A percentile compares a stretch with the other conserved stretches of the same genome.
These are phyloP conservation scores for Apamea crenata DNA, from an alignment of 2,888 invertebrate genomes.

Conservation along the genomic window DNA sequence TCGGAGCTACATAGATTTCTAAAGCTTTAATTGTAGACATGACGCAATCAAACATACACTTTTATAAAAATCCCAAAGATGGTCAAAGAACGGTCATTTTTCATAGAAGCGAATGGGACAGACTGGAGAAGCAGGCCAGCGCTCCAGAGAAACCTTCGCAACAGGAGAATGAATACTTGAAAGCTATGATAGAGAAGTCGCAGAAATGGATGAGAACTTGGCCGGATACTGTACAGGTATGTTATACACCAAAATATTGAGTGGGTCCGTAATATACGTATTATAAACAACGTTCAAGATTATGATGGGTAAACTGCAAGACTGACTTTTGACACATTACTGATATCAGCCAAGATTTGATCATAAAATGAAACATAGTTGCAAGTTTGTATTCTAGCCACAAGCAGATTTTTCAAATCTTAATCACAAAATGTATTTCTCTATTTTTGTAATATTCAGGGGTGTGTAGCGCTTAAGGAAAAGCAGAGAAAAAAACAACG, in stretches of 20 bases:
- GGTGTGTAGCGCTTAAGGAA: constrained; percentile 65
- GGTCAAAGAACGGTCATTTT: constrained; percentile 66
- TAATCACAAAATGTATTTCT: neutral
- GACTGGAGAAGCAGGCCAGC: constrained; percentile 70
- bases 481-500: constrained; percentile 68
- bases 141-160: constrained; percentile 46
- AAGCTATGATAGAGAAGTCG: constrained; percentile 74
- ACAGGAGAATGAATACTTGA: constrained; percentile 69
- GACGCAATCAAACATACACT: constrained; percentile 45
- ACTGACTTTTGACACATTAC: too few relatives aligned
- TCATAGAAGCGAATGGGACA: constrained; percentile 77
- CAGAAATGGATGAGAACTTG: constrained; percentile 77
- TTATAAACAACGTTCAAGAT: too few relatives aligned
- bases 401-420: neutral
- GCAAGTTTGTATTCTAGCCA: too few relatives aligned
- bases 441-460: constrained; percentile 63
- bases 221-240: constrained; percentile 78
- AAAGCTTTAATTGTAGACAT: constrained; percentile 10
- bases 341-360: neutral
- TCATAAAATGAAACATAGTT: neutral
- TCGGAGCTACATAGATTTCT: constrained; percentile 56
- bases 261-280: neutral
- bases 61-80: constrained; percentile 36
- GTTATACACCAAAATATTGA: neutral
- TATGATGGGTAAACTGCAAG: too few relatives aligned